phyloP scores from a whole-genome alignment of 2,113 vertebrate genomes.

The Chascanopsetta lugubris region DNA sequence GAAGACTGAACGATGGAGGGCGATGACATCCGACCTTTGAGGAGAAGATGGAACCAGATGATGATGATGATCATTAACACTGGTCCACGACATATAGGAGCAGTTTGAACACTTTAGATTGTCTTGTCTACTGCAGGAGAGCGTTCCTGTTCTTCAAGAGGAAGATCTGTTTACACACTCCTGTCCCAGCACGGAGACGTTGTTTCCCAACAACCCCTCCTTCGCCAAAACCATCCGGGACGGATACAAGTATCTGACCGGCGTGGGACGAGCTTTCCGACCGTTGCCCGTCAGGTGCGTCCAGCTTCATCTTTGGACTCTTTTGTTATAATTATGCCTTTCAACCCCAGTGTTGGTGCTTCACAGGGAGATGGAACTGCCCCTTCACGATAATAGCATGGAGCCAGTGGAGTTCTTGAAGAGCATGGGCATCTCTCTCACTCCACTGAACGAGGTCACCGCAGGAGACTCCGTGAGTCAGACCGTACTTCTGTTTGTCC shows the following conservation, averaged over 20 bases:
- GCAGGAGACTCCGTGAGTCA: conserved; percentile 16
- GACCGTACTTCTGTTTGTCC: conserved; percentile 43
- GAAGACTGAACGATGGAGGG: too few species aligned
- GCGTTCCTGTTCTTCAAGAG: conserved; percentile 39
- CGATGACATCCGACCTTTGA: too few species aligned
- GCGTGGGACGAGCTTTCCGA: conserved; percentile 76
- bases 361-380: conserved; percentile 80
- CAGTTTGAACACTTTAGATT: too few species aligned
- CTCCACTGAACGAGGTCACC: conserved; percentile 69
- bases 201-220: conserved; percentile 85
- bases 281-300: conserved; percentile 72
- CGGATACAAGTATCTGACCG: conserved; percentile 84
- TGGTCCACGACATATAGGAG: too few species aligned
- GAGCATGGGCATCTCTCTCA: conserved; percentile 85
- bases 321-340: not conserved
- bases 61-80: too few species aligned
- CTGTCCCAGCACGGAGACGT: conserved; percentile 82
- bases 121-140: conserved; percentile 39
- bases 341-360: conserved; percentile 14
- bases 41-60: too few species aligned
- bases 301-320: not conserved
- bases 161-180: conserved; percentile 81
- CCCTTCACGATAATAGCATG: conserved; percentile 78
- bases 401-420: conserved; percentile 84
- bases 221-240: conserved; percentile 85